phyloP scores from a whole-genome alignment of 2,797 vertebrate species.

The Protosalanx chinensis region DNA sequence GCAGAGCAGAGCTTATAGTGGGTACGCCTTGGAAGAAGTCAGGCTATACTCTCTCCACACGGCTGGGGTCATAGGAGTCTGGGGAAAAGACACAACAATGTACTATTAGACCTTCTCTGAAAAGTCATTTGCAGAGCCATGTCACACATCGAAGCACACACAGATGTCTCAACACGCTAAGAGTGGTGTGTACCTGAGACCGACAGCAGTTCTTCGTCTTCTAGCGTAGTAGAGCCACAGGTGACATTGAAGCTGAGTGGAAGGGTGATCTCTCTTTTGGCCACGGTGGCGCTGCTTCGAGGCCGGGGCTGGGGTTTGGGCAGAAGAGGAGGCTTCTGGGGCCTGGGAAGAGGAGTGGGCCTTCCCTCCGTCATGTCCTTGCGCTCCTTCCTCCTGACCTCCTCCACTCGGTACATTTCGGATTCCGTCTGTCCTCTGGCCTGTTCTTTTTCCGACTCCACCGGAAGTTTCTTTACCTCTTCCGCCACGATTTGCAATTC shows the following conservation, averaged over 20 bases:
- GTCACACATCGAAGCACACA: background rate
- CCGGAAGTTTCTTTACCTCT: no score
- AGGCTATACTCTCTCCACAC: constrained; percentile 89
- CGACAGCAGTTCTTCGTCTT: constrained; percentile 64
- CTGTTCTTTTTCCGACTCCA: background rate
- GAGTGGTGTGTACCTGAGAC: constrained; percentile 59
- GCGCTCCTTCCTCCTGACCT: background rate
- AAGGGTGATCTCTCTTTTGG: constrained; percentile 75
- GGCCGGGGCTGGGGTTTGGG: constrained; percentile 69
- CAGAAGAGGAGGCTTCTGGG: constrained; percentile 66
- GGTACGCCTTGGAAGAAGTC: constrained; percentile 52
- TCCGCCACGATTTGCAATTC: no score
- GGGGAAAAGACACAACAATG: constrained; percentile 50
- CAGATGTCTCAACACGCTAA: background rate
- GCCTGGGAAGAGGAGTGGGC: constrained; percentile 54
- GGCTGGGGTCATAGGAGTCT: constrained; percentile 91
- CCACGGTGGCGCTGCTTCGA: constrained; percentile 63
- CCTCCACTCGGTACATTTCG: background rate
- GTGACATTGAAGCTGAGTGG: constrained; percentile 58
- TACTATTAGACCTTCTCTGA: background rate
- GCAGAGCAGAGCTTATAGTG: constrained; percentile 34
- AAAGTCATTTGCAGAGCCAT: background rate
- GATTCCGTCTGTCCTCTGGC: background rate
- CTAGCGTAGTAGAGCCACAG: constrained; percentile 51
- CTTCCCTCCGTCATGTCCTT: constrained; percentile 57